Percentiles rank a stretch among this genome's conserved stretches.
These are phyloP conservation scores for Atta cephalotes DNA, from an alignment of 1,140 invertebrate species.

Conservation along the genomic window DNA sequence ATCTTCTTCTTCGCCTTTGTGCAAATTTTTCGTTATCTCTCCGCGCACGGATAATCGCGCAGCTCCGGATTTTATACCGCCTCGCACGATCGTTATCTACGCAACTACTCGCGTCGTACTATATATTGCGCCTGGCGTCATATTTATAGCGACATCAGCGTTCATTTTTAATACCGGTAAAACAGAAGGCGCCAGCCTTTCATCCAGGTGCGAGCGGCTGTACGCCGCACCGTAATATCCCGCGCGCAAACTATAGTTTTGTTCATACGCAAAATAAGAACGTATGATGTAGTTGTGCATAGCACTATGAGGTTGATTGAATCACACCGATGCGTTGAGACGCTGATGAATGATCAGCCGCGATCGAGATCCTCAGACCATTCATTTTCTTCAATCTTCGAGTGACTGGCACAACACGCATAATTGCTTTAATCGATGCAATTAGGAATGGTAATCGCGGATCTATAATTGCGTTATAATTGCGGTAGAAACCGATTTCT, in stretches of 20 bases:
- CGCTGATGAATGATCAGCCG: slow-evolving; percentile 48
- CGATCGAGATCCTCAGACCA: slow-evolving; percentile 38
- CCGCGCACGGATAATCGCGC: slow-evolving; percentile 47
- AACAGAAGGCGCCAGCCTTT: slow-evolving; percentile 42
- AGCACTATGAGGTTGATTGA: slow-evolving; percentile 14
- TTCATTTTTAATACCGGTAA: slow-evolving; percentile 52
- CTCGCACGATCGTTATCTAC: slow-evolving; percentile 47
- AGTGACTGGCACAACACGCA: slow-evolving; percentile 43
- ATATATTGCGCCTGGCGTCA: slow-evolving; percentile 46
- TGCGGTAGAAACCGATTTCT: slow-evolving; percentile 30
- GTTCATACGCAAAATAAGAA: slow-evolving; percentile 29
- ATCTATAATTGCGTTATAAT: slow-evolving; percentile 62
- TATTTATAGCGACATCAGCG: slow-evolving; percentile 54
- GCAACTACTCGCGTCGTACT: slow-evolving; percentile 29
- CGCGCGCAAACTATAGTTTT: neutral
- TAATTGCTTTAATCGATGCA: slow-evolving; percentile 68
- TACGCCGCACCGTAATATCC: neutral
- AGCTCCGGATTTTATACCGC: slow-evolving; percentile 41
- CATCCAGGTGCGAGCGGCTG: slow-evolving; percentile 5
- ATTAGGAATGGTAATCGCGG: slow-evolving; percentile 65
- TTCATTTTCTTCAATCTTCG: slow-evolving; percentile 50
- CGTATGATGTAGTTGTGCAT: neutral
- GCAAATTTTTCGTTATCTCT: slow-evolving; percentile 62
- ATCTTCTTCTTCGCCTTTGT: slow-evolving; percentile 44
- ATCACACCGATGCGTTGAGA: slow-evolving; percentile 29